Evolutionary conservation across 37 sponge, comb jelly and placozoan species (phyloP).

Genomic region (Petrosia ficiformis): DNA sequence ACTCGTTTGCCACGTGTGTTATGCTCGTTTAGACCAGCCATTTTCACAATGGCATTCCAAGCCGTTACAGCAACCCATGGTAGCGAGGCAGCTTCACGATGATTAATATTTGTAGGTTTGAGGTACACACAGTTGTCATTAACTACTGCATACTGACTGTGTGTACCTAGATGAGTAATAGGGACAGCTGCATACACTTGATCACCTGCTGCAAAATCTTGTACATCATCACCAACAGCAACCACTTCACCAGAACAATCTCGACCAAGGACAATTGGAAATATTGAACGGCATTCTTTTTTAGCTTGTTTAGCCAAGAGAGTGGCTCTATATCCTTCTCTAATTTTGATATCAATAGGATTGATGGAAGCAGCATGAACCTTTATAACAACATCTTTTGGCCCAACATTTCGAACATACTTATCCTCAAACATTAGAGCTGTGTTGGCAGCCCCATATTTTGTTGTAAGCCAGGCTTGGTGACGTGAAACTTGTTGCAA

Average conservation of each 20-base stretch:
- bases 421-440: conserved; percentile 40
- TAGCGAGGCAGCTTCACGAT: conserved; percentile 72
- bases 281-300: neutral
- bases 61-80: conserved; percentile 79
- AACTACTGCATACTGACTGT: conserved; percentile 56
- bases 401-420: conserved; percentile 36
- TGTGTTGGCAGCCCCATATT: conserved; percentile 37
- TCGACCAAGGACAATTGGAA: conserved; percentile 75
- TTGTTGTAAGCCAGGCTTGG: conserved; percentile 24
- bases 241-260: conserved; percentile 88
- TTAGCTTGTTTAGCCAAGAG: conserved; percentile 5
- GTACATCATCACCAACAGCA: conserved; percentile 72
- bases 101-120: conserved; percentile 58
- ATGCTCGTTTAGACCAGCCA: conserved; percentile 51
- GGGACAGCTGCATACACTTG: conserved; percentile 61
- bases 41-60: conserved; percentile 71
- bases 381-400: conserved; percentile 70
- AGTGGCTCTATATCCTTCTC: conserved; percentile 45
- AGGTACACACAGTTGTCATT: conserved; percentile 32
- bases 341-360: conserved; percentile 58
- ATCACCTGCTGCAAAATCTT: conserved; percentile 61
- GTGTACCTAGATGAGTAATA: conserved; percentile 38
- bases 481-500: conserved; percentile 55
- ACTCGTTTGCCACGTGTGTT: conserved; percentile 63
- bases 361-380: conserved; percentile 74